Evolutionary conservation across 2,888 invertebrate genomes (phyloP).

Genomic region (Chromoteleia sp.): DNA sequence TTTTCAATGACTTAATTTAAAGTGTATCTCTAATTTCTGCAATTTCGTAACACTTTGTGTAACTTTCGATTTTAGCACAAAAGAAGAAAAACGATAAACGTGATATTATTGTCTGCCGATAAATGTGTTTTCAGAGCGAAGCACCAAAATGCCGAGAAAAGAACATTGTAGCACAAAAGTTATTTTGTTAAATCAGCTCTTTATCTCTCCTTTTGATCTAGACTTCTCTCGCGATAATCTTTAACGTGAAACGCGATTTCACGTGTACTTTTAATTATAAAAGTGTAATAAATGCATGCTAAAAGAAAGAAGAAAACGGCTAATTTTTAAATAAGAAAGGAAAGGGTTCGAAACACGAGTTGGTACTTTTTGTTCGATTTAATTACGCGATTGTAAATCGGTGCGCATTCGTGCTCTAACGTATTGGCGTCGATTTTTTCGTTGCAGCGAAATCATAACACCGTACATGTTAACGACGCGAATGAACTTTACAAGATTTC

Average conservation of each 20-base stretch:
- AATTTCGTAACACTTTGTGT: background rate
- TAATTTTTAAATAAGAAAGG: background rate
- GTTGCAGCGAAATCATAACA: slow-evolving; percentile 22
- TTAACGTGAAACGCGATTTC: slow-evolving; percentile 13
- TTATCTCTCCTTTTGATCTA: slow-evolving; percentile 33
- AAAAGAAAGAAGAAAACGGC: background rate
- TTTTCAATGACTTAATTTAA: too few species aligned
- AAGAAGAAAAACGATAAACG: background rate
- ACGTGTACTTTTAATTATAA: slow-evolving; percentile 31
- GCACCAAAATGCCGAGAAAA: slow-evolving; percentile 10
- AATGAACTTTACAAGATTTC: slow-evolving; percentile 47
- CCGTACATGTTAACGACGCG: slow-evolving; percentile 13
- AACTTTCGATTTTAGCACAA: background rate
- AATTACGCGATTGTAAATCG: background rate
- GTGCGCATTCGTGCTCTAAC: too few species aligned
- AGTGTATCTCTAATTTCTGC: too few species aligned
- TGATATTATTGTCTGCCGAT: slow-evolving; percentile 3
- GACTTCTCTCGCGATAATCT: slow-evolving; percentile 11
- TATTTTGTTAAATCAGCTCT: slow-evolving; percentile 32
- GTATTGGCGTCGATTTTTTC: background rate
- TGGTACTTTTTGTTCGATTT: background rate
- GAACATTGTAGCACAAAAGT: slow-evolving; percentile 21
- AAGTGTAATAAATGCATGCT: slow-evolving; percentile 7
- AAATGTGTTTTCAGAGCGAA: background rate
- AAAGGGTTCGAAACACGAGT: background rate